Conservation (phyloP, 2,113 vertebrate genomes). For the Ahaetulla prasina region DNA sequence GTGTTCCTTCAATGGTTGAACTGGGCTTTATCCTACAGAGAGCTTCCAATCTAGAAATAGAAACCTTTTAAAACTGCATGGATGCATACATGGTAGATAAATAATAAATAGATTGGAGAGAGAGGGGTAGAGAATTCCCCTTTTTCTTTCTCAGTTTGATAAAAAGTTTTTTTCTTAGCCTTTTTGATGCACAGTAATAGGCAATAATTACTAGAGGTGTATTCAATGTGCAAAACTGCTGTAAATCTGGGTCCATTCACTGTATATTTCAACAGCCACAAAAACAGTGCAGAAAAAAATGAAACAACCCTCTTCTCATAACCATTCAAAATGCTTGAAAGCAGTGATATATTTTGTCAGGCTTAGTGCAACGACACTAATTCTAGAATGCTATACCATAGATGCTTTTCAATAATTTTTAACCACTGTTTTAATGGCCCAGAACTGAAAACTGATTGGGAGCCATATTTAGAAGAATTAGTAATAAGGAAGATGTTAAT, state of each 20-base stretch:
- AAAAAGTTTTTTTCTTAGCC: not conserved
- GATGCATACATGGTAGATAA: not conserved
- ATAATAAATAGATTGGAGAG: not conserved
- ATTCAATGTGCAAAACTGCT: not conserved
- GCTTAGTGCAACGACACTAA: not conserved
- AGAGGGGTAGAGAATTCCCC: not conserved
- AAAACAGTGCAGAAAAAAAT: not conserved
- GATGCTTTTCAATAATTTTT: not conserved
- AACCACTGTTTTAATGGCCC: not conserved
- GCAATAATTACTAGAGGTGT: not conserved
- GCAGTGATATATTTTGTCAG: not conserved
- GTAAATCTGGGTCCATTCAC: not conserved
- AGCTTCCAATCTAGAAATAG: not conserved
- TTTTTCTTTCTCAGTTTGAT: constrained; percentile 28
- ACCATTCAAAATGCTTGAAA: not conserved
- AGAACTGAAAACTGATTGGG: not conserved
- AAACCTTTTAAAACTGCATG: not conserved
- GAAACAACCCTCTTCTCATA: not conserved
- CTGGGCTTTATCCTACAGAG: not conserved
- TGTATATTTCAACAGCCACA: constrained; percentile 5
- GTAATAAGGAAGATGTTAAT: not conserved
- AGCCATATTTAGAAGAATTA: not conserved
- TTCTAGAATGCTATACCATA: not conserved
- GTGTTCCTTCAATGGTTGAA: constrained; percentile 5
- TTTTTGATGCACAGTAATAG: constrained; percentile 5